Evolutionary conservation across 2,113 vertebrate genomes (phyloP).

Genomic region (Pagrus major): DNA sequence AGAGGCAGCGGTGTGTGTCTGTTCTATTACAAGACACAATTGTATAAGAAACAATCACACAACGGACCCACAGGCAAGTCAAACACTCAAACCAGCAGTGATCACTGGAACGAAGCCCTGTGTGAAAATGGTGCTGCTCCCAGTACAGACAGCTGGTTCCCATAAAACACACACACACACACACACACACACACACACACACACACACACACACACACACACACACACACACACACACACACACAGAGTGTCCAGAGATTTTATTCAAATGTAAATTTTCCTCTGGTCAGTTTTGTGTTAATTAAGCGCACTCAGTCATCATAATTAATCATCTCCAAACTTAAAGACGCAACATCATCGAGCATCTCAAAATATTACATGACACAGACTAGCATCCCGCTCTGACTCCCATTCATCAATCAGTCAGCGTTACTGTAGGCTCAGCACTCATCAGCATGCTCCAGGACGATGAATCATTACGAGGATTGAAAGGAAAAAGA

Average conservation of each 20-base stretch:
- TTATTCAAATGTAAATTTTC: neutral
- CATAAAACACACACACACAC: neutral
- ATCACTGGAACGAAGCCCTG: constrained; percentile 40
- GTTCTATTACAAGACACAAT: constrained; percentile 49
- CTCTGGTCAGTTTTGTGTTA: constrained; percentile 3
- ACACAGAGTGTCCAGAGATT: neutral
- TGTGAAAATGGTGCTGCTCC: constrained; percentile 23
- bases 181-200: neutral
- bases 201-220: constrained; percentile 7
- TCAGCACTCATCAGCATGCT: constrained; percentile 47
- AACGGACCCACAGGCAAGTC: constrained; percentile 7
- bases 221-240: neutral
- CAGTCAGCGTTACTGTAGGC: constrained; percentile 30
- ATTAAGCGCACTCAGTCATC: constrained; percentile 19
- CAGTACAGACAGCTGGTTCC: constrained; percentile 32
- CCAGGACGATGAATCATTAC: constrained; percentile 45
- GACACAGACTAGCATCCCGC: constrained; percentile 9
- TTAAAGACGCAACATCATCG: constrained; percentile 9
- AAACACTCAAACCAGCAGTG: constrained; percentile 26
- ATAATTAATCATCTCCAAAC: constrained; percentile 32
- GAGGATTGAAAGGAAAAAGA: constrained; percentile 24
- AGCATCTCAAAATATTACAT: constrained; percentile 9
- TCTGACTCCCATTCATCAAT: constrained; percentile 45
- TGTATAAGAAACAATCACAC: constrained; percentile 48
- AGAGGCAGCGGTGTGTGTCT: constrained; percentile 51